phyloP scores from a whole-genome alignment of 1,140 invertebrate species.

The Ectropis grisescens region DNA sequence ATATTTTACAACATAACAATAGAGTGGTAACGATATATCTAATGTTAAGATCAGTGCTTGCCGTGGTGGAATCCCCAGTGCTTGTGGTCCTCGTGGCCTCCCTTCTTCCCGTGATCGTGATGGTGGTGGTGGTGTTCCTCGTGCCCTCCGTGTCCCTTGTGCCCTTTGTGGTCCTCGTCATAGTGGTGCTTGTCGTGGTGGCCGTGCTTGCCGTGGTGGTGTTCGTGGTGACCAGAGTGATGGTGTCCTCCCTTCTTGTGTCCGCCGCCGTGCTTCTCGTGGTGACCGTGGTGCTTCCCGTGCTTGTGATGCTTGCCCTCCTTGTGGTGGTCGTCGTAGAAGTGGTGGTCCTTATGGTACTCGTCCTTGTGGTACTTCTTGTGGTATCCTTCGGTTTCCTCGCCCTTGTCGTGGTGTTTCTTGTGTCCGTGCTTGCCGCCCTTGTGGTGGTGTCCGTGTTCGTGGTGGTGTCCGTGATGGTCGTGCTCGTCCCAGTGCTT shows the following conservation, averaged over 20 bases:
- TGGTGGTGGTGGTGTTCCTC: constrained; percentile 77
- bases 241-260: constrained; percentile 76
- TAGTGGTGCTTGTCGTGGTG: constrained; percentile 75
- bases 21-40: constrained; percentile 23
- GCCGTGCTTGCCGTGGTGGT: constrained; percentile 74
- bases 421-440: constrained; percentile 74
- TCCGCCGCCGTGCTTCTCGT: constrained; percentile 71
- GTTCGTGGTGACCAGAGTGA: constrained; percentile 74
- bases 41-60: constrained; percentile 46
- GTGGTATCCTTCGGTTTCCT: constrained; percentile 76
- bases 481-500: constrained; percentile 78
- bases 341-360: constrained; percentile 80
- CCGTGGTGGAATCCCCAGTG: constrained; percentile 73
- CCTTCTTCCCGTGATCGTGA: constrained; percentile 77
- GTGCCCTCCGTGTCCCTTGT: constrained; percentile 77
- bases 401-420: constrained; percentile 75
- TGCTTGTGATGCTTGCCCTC: constrained; percentile 75
- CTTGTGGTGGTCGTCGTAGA: constrained; percentile 77
- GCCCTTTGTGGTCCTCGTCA: constrained; percentile 73
- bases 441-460: constrained; percentile 77
- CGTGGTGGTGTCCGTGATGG: constrained; percentile 77
- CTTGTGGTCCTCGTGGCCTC: constrained; percentile 76
- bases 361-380: constrained; percentile 80
- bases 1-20: constrained; percentile 29
- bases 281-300: constrained; percentile 73